These are phyloP conservation scores for Vidua macroura DNA, from an alignment of 2,113 vertebrate genomes.

Conservation along the genomic window DNA sequence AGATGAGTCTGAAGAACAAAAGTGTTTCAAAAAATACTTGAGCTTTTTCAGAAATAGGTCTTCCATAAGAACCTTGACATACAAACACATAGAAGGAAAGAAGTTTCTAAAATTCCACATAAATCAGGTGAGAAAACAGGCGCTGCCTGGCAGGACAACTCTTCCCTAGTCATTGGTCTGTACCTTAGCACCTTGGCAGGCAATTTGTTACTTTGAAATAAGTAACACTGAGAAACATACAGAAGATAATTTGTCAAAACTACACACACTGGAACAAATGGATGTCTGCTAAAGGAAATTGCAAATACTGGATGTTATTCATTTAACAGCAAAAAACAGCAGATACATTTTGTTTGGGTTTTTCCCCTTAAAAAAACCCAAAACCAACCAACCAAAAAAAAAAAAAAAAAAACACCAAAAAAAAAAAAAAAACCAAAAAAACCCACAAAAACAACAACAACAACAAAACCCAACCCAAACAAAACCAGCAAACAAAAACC, in stretches of 20 bases:
- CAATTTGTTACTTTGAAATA: neutral
- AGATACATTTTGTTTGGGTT: neutral
- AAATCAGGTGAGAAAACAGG: neutral
- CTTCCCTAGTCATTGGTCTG: neutral
- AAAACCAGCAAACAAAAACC: neutral
- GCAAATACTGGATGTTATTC: neutral
- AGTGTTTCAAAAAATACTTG: rapidly evolving
- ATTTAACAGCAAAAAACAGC: neutral
- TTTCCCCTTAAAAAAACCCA: neutral
- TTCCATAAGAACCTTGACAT: rapidly evolving
- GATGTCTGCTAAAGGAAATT: neutral
- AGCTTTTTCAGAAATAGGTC: neutral
- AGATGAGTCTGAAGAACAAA: neutral
- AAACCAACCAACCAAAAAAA: neutral
- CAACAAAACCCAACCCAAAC: neutral
- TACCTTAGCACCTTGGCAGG: neutral
- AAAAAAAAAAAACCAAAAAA: neutral
- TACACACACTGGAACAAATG: neutral
- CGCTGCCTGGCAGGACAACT: neutral
- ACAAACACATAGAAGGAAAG: neutral
- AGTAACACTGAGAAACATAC: neutral
- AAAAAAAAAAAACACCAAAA: neutral
- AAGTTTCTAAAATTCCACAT: neutral
- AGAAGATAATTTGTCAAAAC: neutral
- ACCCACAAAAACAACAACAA: neutral